phyloP scores from a whole-genome alignment of 2,113 vertebrate genomes.

The Stercorarius parasiticus region DNA sequence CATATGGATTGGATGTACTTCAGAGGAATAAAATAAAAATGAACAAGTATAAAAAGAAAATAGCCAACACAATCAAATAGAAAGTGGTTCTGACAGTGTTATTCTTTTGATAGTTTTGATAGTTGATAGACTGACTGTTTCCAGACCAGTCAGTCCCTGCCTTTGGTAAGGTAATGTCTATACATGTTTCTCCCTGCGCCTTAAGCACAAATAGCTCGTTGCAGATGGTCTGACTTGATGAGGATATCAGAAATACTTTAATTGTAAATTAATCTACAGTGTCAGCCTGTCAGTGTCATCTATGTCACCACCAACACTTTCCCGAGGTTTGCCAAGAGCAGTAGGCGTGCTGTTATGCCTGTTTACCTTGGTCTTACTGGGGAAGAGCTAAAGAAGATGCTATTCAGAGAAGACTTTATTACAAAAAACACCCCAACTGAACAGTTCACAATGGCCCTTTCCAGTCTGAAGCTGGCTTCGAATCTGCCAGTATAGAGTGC shows the following conservation, averaged over 20 bases:
- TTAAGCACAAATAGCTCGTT: background rate
- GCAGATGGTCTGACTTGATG: background rate
- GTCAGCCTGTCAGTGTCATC: slow-evolving; percentile 48
- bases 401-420: background rate
- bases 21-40: background rate
- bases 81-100: background rate
- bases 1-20: background rate
- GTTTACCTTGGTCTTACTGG: background rate
- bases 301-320: background rate
- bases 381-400: background rate
- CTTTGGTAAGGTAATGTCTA: background rate
- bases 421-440: background rate
- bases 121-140: background rate
- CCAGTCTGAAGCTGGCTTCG: background rate
- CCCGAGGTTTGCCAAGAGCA: background rate
- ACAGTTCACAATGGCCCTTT: background rate
- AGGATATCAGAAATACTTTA: background rate
- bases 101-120: background rate
- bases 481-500: background rate
- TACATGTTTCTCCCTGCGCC: background rate
- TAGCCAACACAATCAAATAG: background rate
- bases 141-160: background rate
- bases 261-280: slow-evolving; percentile 33
- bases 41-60: background rate
- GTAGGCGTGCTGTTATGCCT: background rate